A percentile compares a stretch with the other conserved stretches of the same genome.
Evolutionary conservation across 1,140 invertebrate species (phyloP).

Genomic region (Calliopsis andreniformis): DNA sequence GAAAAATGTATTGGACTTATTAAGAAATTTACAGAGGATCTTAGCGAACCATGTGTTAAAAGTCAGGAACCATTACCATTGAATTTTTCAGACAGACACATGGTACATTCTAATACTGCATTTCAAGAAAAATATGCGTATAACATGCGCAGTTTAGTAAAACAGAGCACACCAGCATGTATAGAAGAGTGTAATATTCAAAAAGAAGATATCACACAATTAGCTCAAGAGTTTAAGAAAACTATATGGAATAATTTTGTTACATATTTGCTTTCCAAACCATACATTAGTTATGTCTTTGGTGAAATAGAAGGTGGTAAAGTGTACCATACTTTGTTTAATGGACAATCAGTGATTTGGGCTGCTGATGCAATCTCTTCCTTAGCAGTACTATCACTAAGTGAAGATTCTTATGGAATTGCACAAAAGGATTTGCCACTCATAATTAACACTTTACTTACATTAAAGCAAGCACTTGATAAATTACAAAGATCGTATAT

Average conservation of each 20-base stretch:
- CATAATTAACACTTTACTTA: constrained; percentile 85
- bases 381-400: constrained; percentile 85
- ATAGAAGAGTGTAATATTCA: background rate
- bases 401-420: constrained; percentile 90
- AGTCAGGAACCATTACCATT: constrained; percentile 56
- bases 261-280: constrained; percentile 78
- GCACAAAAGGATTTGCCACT: constrained; percentile 88
- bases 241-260: constrained; percentile 68
- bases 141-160: constrained; percentile 73
- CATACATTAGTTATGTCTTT: constrained; percentile 87
- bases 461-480: constrained; percentile 86
- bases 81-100: constrained; percentile 6
- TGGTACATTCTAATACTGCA: constrained; percentile 23
- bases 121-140: constrained; percentile 70
- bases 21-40: constrained; percentile 83
- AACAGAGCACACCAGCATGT: background rate
- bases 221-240: constrained; percentile 70
- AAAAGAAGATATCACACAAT: constrained; percentile 6
- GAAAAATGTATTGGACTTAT: constrained; percentile 84
- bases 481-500: constrained; percentile 86
- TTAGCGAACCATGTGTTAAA: constrained; percentile 80
- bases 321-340: constrained; percentile 83
- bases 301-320: constrained; percentile 86
- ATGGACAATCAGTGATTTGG: constrained; percentile 87
- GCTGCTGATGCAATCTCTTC: constrained; percentile 86